phyloP scores from a whole-genome alignment of 2,113 vertebrate genomes.

The Peromyscus californicus region DNA sequence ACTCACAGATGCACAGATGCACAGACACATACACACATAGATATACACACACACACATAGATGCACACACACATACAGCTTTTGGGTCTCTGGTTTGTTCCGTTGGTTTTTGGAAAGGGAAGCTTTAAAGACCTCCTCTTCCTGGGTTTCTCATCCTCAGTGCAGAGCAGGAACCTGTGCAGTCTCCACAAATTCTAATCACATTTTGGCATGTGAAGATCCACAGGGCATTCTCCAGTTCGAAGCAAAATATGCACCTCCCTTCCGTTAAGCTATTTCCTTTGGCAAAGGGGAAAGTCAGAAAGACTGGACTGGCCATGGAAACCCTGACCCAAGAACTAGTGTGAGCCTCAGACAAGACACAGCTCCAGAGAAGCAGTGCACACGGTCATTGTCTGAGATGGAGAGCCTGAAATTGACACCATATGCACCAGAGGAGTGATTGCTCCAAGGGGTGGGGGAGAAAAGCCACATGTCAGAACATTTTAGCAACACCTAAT shows the following conservation, averaged over 20 bases:
- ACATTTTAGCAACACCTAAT: constrained; percentile 88
- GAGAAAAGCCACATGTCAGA: constrained; percentile 87
- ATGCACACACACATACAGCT: too few relatives aligned
- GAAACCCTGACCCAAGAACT: constrained; percentile 69
- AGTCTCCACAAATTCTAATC: constrained; percentile 25
- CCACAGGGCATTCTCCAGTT: constrained; percentile 65
- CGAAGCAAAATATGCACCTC: constrained; percentile 15
- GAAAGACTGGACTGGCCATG: constrained; percentile 59
- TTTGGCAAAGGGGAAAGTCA: constrained; percentile 66
- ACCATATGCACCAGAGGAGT: constrained; percentile 85
- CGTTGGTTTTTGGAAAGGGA: constrained; percentile 5
- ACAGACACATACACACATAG: too few relatives aligned
- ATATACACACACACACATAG: too few relatives aligned
- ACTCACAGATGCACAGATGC: neutral
- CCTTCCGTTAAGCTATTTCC: constrained; percentile 62
- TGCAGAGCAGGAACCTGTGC: neutral
- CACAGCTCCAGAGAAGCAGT: constrained; percentile 75
- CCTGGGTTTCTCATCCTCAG: constrained; percentile 16
- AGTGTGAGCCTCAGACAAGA: constrained; percentile 82
- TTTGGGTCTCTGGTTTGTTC: neutral
- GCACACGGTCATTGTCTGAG: constrained; percentile 81
- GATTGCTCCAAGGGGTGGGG: constrained; percentile 82
- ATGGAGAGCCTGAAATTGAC: constrained; percentile 85
- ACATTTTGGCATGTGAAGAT: constrained; percentile 62
- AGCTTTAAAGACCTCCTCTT: constrained; percentile 6